Percentiles rank a stretch among this genome's conserved stretches.
Conservation (phyloP, 2,113 vertebrate genomes). For the Mormyrus iriodes region DNA sequence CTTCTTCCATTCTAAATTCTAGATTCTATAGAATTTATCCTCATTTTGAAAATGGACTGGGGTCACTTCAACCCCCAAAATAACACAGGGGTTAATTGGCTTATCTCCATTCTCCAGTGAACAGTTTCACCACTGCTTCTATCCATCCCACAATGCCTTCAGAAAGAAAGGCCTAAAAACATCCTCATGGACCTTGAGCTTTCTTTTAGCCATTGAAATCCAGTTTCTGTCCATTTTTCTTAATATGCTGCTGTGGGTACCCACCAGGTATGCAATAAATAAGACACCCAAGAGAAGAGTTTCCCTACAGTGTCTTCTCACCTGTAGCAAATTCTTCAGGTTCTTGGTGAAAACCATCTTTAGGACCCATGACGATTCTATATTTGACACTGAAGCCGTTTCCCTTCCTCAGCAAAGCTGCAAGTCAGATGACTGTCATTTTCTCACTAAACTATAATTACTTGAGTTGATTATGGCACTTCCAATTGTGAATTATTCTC, state of each 20-base stretch:
- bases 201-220: not conserved
- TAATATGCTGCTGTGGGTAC: not conserved
- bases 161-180: not conserved
- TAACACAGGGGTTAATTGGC: no score
- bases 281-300: not conserved
- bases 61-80: no score
- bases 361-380: not conserved
- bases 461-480: not conserved
- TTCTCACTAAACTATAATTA: slow-evolving; percentile 7
- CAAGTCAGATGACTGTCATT: not conserved
- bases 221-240: not conserved
- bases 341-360: not conserved
- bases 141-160: not conserved
- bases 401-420: not conserved
- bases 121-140: not conserved
- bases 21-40: no score
- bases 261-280: not conserved
- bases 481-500: slow-evolving; percentile 6
- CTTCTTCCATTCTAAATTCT: no score
- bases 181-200: not conserved
- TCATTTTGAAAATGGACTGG: no score
- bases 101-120: not conserved
- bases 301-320: not conserved
- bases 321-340: not conserved
- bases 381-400: not conserved